Conservation (phyloP, 2,113 vertebrate genomes). For the Climacteris rufus region DNA sequence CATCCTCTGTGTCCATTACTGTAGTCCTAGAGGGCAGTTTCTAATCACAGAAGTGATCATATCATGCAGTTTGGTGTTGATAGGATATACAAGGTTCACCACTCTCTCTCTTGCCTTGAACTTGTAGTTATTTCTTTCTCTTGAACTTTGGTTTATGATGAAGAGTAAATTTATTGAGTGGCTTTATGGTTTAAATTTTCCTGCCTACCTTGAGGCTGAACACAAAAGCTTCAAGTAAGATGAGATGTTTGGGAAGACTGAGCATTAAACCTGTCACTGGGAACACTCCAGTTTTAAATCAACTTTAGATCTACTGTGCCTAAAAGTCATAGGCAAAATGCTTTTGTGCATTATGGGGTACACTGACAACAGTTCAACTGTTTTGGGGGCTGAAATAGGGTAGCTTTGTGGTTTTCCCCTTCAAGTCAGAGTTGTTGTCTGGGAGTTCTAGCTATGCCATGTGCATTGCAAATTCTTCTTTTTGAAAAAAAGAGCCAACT, state of each 20-base stretch:
- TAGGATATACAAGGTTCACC: background rate
- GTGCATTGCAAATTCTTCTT: background rate
- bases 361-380: background rate
- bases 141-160: background rate
- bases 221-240: background rate
- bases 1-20: background rate
- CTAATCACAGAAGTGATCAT: background rate
- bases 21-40: background rate
- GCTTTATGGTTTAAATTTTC: background rate
- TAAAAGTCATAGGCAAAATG: background rate
- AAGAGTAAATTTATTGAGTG: background rate
- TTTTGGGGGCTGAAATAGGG: background rate
- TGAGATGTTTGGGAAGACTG: background rate
- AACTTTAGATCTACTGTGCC: background rate
- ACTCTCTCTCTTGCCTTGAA: background rate
- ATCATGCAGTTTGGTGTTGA: background rate
- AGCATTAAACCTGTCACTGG: background rate
- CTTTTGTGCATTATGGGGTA: accelerated
- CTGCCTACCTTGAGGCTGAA: background rate
- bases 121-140: background rate
- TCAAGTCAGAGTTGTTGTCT: background rate
- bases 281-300: background rate
- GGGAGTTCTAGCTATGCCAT: background rate
- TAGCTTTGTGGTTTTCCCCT: background rate
- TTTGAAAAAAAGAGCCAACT: background rate